Percentiles rank a stretch among this genome's conserved stretches.
These are phyloP conservation scores for Prionace glauca DNA, from an alignment of 2,797 vertebrate genomes.

Conservation along the genomic window DNA sequence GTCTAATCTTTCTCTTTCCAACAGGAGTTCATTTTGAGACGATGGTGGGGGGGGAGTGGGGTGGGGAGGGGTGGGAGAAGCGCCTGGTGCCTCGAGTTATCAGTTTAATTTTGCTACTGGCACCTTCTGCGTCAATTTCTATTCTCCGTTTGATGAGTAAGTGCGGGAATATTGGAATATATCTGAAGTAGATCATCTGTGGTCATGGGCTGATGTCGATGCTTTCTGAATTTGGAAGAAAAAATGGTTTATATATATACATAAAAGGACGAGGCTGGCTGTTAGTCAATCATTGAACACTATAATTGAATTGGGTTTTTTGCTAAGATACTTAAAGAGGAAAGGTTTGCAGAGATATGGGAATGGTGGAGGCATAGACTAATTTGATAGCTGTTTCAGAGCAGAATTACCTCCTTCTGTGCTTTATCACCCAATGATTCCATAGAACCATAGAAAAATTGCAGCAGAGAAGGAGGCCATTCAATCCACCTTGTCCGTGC, in stretches of 20 bases:
- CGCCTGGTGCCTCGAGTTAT: not conserved
- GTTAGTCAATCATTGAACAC: not conserved
- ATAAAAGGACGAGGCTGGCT: not conserved
- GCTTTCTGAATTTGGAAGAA: not conserved
- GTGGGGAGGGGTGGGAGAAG: not conserved
- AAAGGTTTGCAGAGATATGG: not conserved
- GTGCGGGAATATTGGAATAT: not conserved
- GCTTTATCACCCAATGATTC: not conserved
- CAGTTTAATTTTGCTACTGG: not conserved
- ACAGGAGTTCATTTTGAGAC: not conserved
- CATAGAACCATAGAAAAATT: not conserved
- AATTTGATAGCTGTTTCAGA: not conserved
- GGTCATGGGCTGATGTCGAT: not conserved
- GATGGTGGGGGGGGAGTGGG: no score
- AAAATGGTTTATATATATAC: not conserved
- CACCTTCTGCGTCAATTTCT: not conserved
- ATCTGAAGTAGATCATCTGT: not conserved
- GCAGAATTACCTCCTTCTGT: not conserved
- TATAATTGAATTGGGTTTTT: not conserved
- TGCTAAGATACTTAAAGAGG: not conserved
- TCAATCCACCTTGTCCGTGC: no score
- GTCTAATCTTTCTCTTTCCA: not conserved
- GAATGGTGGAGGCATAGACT: not conserved
- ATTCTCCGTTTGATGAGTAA: not conserved
- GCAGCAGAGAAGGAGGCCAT: no score